Evolutionary conservation across 1,140 invertebrate genomes (phyloP), one percentile per base, ranked within the genome.

Genomic region (Listronotus bonariensis): DNA sequence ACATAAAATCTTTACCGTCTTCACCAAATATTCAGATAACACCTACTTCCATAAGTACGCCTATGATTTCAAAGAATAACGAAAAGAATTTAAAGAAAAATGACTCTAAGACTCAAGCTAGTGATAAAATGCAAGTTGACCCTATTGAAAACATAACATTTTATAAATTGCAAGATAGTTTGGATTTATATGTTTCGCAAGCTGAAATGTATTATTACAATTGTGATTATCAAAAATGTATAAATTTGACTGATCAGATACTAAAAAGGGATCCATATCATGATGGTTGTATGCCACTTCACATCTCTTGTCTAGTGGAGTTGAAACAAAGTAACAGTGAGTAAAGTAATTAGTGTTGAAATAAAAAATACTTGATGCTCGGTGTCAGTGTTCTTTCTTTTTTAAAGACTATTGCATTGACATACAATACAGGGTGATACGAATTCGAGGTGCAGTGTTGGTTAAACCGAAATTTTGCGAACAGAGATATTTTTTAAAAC

Each of bases 281-380:
- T 76, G 88, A 83, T 72, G 83, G 84, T 17, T 93, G 91, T 76
- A 80, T 96, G 55, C 93, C 93, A 14, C 86, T 97, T 49, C 91
- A 97, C 72, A 91, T 97, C 68, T 92, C 93, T 1, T 95, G 94
- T 75, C 82, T 97, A 36, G 92, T 97, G n/a, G 95, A 98, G 79
- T 81, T 97, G 43, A 92, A 91, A 53, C 89, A 92, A 75, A 85
- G 86, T 18, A 94, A 92, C 79, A 87, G 91, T 93, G 84, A 85
- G 80, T 81, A 17, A 49, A 20, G 10, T 40, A 9, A 11, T 20
- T 34, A 10, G 17, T 20, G 26, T 18, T 10, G 60, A 18, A 12
- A 59, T 32, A 10, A 43, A 15, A n/a, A 49, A 49, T 3, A 49
- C 6, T 7, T 20, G 11, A 4, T 15, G n/a, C 8, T 40, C n/a